Conservation (phyloP, 2,797 vertebrate genomes). For the Orestias chungarensis region DNA sequence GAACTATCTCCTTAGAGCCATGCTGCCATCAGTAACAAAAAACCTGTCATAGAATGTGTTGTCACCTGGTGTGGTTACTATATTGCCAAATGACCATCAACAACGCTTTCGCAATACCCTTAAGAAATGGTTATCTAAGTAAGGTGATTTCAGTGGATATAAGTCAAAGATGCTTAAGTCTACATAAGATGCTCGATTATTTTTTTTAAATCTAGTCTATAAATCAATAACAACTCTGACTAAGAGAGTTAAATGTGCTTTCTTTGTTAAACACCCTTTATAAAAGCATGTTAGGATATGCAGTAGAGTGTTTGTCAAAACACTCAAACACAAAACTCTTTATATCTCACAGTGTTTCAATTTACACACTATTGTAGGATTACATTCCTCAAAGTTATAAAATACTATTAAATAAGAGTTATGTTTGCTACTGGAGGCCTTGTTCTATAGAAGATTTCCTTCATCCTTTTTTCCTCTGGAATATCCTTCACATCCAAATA, state of each 20-base stretch:
- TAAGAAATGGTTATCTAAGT: conserved; percentile 4
- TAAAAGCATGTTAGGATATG: not conserved
- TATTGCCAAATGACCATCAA: conserved; percentile 4
- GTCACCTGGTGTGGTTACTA: not conserved
- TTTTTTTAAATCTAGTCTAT: no score
- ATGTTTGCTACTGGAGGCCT: not conserved
- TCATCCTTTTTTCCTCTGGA: not conserved
- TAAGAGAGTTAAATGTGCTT: conserved; percentile 1
- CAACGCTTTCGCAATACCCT: not conserved
- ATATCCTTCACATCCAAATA: conserved; percentile 12
- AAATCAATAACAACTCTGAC: not conserved
- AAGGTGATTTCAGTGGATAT: conserved; percentile 13
- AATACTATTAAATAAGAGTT: not conserved
- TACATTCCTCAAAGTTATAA: not conserved
- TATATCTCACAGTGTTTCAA: not conserved
- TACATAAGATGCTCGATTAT: not conserved
- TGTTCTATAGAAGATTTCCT: not conserved
- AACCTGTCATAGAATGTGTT: conserved; percentile 3
- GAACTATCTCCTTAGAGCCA: not conserved
- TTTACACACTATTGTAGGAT: not conserved
- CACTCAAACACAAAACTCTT: not conserved
- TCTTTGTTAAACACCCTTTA: not conserved
- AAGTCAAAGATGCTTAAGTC: conserved; percentile 6
- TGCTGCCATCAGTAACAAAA: conserved; percentile 5
- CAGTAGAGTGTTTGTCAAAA: not conserved